Conservation (phyloP, 2,888 invertebrate species). For the Drosophila cracens region DNA sequence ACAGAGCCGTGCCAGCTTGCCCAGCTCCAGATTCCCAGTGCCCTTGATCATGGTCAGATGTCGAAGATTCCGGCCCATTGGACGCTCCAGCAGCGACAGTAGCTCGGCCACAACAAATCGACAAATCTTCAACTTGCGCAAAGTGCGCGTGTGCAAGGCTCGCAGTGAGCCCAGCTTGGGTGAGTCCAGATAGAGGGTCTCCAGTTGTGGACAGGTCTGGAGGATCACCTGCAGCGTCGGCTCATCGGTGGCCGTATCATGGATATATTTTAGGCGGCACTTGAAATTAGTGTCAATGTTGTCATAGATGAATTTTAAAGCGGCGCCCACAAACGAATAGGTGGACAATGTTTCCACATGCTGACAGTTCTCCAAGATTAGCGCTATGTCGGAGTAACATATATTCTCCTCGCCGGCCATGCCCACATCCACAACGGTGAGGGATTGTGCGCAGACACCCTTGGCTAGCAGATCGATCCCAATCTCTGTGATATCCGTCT, state of each 20-base stretch:
- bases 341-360: conserved; percentile 88
- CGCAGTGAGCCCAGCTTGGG: conserved; percentile 86
- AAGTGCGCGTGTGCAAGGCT: conserved; percentile 68
- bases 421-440: conserved; percentile 89
- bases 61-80: conserved; percentile 86
- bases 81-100: conserved; percentile 86
- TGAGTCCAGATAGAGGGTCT: conserved; percentile 88
- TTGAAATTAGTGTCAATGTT: conserved; percentile 86
- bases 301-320: conserved; percentile 87
- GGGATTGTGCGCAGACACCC: conserved; percentile 86
- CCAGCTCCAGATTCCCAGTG: conserved; percentile 87
- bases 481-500: conserved; percentile 89
- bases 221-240: conserved; percentile 87
- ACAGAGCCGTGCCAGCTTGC: conserved; percentile 87
- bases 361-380: conserved; percentile 88
- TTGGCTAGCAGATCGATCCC: conserved; percentile 87
- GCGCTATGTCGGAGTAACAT: conserved; percentile 88
- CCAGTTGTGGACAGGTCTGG: conserved; percentile 87
- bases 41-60: conserved; percentile 87
- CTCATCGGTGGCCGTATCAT: conserved; percentile 88
- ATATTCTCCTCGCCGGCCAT: conserved; percentile 90
- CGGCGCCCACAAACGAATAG: conserved; percentile 89
- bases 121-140: conserved; percentile 88
- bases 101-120: conserved; percentile 88
- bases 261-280: conserved; percentile 89